Percentiles rank a stretch among this genome's conserved stretches.
Conservation (phyloP, 2,113 vertebrate genomes). For the Platichthys stellatus region DNA sequence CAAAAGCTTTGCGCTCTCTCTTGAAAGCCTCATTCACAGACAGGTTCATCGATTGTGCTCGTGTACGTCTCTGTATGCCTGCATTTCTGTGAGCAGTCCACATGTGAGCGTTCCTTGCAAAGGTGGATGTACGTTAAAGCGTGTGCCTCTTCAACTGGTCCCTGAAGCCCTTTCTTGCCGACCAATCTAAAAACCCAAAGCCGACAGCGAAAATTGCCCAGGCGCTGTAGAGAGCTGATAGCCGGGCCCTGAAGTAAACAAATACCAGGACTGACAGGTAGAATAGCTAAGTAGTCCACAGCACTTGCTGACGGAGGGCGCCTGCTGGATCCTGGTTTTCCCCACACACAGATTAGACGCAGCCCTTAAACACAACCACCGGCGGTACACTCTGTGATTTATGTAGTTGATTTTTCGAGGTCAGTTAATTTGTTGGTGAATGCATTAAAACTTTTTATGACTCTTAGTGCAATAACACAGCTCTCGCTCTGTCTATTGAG, state of each 20-base stretch:
- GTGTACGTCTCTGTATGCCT: background rate
- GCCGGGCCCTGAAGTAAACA: conserved; percentile 30
- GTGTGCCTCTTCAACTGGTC: conserved; percentile 14
- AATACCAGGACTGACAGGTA: conserved; percentile 31
- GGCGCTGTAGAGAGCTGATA: conserved; percentile 36
- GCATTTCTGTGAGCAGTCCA: background rate
- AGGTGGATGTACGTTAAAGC: conserved; percentile 20
- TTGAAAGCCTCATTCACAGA: background rate
- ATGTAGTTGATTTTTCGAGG: background rate
- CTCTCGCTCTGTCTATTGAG: background rate
- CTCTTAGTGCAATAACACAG: background rate
- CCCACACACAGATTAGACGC: conserved; percentile 23
- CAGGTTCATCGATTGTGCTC: background rate
- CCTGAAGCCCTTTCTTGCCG: conserved; percentile 16
- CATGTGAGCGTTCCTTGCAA: background rate
- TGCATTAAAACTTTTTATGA: conserved; percentile 15
- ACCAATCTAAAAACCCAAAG: conserved; percentile 6
- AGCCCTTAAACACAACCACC: background rate
- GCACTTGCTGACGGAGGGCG: conserved; percentile 14
- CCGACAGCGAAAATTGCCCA: conserved; percentile 25
- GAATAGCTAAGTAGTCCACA: conserved; percentile 27
- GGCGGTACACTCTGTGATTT: background rate
- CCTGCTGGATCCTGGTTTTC: conserved; percentile 15
- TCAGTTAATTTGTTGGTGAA: conserved; percentile 13
- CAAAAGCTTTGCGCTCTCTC: background rate